Evolutionary conservation across 2,113 vertebrate genomes (phyloP).

Genomic region (Coptodon bakossiorum): DNA sequence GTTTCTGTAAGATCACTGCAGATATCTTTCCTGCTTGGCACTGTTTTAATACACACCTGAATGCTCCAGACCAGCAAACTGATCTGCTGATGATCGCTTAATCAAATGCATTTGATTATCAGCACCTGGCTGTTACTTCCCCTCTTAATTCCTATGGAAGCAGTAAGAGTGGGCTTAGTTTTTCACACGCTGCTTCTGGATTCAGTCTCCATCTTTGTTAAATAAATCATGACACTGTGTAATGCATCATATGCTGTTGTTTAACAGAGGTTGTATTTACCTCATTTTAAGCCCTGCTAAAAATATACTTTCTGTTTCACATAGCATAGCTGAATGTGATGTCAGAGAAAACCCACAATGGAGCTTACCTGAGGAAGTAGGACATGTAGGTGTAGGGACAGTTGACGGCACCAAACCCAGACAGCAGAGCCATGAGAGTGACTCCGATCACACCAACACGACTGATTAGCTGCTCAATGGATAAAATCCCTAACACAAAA

Average conservation of each 20-base stretch:
- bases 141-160: neutral
- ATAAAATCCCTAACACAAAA: constrained; percentile 82
- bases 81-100: neutral
- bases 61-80: neutral
- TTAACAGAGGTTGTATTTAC: neutral
- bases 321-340: neutral
- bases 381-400: constrained; percentile 99
- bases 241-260: neutral
- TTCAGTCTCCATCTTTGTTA: neutral
- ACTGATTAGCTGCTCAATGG: constrained; percentile 98
- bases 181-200: neutral
- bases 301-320: neutral
- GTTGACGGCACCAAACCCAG: constrained; percentile 98
- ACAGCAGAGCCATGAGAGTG: constrained; percentile 95
- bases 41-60: neutral
- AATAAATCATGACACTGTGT: neutral
- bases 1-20: neutral
- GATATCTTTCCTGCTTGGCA: neutral
- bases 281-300: neutral
- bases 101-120: neutral
- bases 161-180: neutral
- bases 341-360: neutral
- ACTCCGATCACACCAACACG: constrained; percentile 97
- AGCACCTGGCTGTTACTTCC: neutral
- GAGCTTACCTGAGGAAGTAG: constrained; percentile 89